A percentile compares a stretch with the other conserved stretches of the same genome.
Conservation (phyloP, 2,113 vertebrate genomes). For the Motacilla alba region DNA sequence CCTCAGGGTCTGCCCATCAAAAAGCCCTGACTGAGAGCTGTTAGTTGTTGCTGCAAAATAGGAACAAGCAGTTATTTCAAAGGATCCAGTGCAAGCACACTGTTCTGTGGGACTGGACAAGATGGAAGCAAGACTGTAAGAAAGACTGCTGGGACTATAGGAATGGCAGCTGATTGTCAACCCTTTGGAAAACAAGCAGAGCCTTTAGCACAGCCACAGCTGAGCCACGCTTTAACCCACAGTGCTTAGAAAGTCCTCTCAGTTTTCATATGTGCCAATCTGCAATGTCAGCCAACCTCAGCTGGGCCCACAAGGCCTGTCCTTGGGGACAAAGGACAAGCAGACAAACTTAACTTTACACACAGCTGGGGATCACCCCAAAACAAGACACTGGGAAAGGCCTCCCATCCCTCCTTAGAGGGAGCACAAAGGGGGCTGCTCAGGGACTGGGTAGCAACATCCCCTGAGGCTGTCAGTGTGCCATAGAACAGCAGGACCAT, state of each 20-base stretch:
- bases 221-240: not conserved
- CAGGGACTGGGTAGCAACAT: not conserved
- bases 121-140: not conserved
- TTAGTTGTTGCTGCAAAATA: slow-evolving; percentile 23
- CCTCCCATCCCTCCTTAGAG: not conserved
- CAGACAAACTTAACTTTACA: not conserved
- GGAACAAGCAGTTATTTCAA: slow-evolving; percentile 3
- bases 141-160: not conserved
- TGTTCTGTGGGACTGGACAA: not conserved
- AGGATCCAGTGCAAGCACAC: not conserved
- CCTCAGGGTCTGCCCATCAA: not conserved
- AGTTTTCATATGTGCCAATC: not conserved
- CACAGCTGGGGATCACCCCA: not conserved
- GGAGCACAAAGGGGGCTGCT: not conserved
- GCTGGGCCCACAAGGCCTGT: not conserved
- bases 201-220: not conserved
- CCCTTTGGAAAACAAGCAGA: not conserved
- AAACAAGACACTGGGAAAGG: not conserved
- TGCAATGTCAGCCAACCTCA: not conserved
- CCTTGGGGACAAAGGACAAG: not conserved
- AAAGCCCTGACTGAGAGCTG: not conserved
- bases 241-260: not conserved
- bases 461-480: not conserved
- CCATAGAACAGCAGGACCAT: not conserved
- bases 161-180: not conserved